A percentile compares a stretch with the other conserved stretches of the same genome.
Evolutionary conservation across 2,113 vertebrate genomes (phyloP).

Genomic region (Forbesichthys agassizii): DNA sequence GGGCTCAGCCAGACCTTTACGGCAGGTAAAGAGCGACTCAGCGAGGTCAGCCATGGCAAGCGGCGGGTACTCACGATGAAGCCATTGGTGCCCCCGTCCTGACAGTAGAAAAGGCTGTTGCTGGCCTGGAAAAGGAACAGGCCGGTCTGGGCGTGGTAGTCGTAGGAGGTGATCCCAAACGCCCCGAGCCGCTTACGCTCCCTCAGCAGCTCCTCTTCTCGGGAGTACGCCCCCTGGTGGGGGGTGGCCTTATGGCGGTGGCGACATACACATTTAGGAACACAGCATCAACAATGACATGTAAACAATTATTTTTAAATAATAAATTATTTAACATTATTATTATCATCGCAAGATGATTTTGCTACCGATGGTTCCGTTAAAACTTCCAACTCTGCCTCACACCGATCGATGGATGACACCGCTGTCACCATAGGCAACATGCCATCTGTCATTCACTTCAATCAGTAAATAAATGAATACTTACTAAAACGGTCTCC

Average conservation of each 20-base stretch:
- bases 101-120: conserved; percentile 96
- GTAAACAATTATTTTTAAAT: too few species aligned
- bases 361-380: too few species aligned
- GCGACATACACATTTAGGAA: not conserved
- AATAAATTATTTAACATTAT: too few species aligned
- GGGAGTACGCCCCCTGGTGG: conserved; percentile 91
- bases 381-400: too few species aligned
- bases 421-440: too few species aligned
- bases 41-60: not conserved
- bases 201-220: conserved; percentile 92
- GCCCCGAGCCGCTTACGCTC: conserved; percentile 93
- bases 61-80: conserved; percentile 86
- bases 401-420: too few species aligned
- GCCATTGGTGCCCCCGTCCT: conserved; percentile 90
- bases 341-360: too few species aligned
- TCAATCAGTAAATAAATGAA: too few species aligned
- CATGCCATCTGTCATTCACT: too few species aligned
- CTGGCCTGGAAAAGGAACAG: conserved; percentile 98
- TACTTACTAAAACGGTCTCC: too few species aligned
- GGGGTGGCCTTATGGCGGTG: conserved; percentile 84
- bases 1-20: too few species aligned
- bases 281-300: conserved; percentile 1
- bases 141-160: conserved; percentile 92
- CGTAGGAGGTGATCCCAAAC: conserved; percentile 96
- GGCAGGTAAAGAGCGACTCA: not conserved